Base-by-base conservation (phyloP, 2,888 invertebrate genomes). In the Oligia strigilis region DNA sequence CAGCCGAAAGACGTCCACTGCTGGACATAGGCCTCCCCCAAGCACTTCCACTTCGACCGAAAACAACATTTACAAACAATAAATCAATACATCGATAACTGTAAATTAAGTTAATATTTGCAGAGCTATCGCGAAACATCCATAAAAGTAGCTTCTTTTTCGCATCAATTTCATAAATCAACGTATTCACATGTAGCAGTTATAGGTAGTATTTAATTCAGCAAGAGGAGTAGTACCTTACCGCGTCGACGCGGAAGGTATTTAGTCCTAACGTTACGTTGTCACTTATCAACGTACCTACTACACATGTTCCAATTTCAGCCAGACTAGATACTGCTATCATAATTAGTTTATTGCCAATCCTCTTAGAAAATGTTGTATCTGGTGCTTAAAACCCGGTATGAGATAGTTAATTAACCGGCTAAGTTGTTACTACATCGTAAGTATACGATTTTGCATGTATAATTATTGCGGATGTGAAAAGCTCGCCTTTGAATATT, bases 341-440 rank as follows among this genome's bases (percentile, higher is more conserved):
- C 85, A 79, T 88, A 88, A 89, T 89, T 88, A 84, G 66, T 87
- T 78, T 85, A 87, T 81, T 73, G 72, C 80, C 85, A 87, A 85
- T 72, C 81, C 79, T 82, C 78, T 77, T 77, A 82, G 74, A 75
- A 88, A 81, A 84, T 83, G 73, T 64, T 46, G 66, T 80, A 76
- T 83, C 81, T 72, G 23, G 65, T 85, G 77, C 72, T 81, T 81
- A 85, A 62, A 78, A 82, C 52, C 70, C 49, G 55, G 52, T 80
- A 77, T 73, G 52, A 66, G 72, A 85, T 76, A 74, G 74, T 74
- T 70, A 81, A 83, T 88, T 85, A 70, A 81, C 73, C 67, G 60
- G 73, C 64, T 76, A 65, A 69, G 77, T 60, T 75, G 72, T 79
- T 81, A 72, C 78, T 80, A 70, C 72, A 78, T 40, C 65, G 29